Conservation (phyloP, 2,113 vertebrate genomes). For the Onychostoma macrolepis region DNA sequence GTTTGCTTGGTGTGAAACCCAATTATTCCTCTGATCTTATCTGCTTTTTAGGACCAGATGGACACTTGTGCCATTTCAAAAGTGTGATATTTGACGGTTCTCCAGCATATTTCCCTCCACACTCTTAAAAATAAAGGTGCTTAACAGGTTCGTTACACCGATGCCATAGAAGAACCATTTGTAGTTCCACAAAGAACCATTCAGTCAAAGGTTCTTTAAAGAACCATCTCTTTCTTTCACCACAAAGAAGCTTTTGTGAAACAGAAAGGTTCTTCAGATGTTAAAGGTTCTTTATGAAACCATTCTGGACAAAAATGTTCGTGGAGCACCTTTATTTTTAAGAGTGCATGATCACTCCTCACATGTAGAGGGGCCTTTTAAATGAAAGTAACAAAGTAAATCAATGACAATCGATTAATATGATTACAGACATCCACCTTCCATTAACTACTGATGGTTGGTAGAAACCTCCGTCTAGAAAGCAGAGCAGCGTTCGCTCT, state of each 20-base stretch:
- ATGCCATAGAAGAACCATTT: too few species aligned
- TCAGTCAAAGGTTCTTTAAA: too few species aligned
- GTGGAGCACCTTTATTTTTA: too few species aligned
- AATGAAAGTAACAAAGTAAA: neutral
- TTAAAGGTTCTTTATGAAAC: too few species aligned
- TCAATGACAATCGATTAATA: neutral
- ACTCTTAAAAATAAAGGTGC: too few species aligned
- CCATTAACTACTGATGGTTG: constrained; percentile 41
- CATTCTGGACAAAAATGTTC: too few species aligned
- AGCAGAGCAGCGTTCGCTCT: constrained; percentile 73
- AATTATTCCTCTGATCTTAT: neutral
- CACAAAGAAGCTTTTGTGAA: too few species aligned
- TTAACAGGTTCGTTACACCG: too few species aligned
- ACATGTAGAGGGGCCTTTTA: neutral
- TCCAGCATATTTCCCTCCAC: neutral
- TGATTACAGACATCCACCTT: constrained; percentile 3
- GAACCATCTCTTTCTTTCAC: too few species aligned
- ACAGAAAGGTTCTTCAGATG: too few species aligned
- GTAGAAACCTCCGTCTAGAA: constrained; percentile 62
- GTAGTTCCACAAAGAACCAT: too few species aligned
- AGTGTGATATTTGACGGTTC: neutral
- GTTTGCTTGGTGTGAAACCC: neutral
- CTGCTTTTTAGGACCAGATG: neutral
- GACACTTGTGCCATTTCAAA: neutral
- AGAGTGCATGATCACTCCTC: neutral